Percentiles rank a stretch among this genome's conserved stretches.
Evolutionary conservation across 2,888 invertebrate genomes (phyloP).

Genomic region (Scaptomyza reducta): DNA sequence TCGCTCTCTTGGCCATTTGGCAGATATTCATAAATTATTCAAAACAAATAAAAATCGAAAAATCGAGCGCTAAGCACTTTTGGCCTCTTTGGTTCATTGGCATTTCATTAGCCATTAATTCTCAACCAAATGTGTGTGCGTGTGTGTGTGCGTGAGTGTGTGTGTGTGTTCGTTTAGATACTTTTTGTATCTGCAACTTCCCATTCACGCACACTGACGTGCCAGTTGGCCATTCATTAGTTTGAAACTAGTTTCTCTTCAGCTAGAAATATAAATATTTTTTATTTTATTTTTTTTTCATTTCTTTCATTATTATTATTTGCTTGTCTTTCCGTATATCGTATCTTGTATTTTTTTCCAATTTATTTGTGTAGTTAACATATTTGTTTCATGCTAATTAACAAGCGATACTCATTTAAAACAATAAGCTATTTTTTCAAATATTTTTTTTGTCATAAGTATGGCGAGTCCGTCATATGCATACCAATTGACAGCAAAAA

Average conservation of each 20-base stretch:
- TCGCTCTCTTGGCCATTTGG: conserved; percentile 54
- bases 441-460: conserved; percentile 33
- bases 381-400: conserved; percentile 66
- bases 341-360: conserved; percentile 12
- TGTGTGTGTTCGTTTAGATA: conserved; percentile 21
- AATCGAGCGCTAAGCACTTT: conserved; percentile 47
- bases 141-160: conserved; percentile 24
- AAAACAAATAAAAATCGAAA: conserved; percentile 63
- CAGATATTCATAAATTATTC: conserved; percentile 74
- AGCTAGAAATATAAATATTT: background rate
- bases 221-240: conserved; percentile 67
- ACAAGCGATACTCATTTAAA: conserved; percentile 64
- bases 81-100: conserved; percentile 76
- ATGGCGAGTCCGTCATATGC: conserved; percentile 28
- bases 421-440: conserved; percentile 71
- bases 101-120: conserved; percentile 61
- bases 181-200: conserved; percentile 53
- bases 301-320: conserved; percentile 20
- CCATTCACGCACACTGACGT: conserved; percentile 63
- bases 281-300: conserved; percentile 17
- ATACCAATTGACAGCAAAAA: conserved; percentile 35
- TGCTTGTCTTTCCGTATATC: conserved; percentile 50
- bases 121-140: conserved; percentile 8
- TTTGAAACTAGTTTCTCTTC: conserved; percentile 66
- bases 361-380: conserved; percentile 35